phyloP scores from a whole-genome alignment of 2,888 invertebrate species.

The Pachydiplax longipennis region DNA sequence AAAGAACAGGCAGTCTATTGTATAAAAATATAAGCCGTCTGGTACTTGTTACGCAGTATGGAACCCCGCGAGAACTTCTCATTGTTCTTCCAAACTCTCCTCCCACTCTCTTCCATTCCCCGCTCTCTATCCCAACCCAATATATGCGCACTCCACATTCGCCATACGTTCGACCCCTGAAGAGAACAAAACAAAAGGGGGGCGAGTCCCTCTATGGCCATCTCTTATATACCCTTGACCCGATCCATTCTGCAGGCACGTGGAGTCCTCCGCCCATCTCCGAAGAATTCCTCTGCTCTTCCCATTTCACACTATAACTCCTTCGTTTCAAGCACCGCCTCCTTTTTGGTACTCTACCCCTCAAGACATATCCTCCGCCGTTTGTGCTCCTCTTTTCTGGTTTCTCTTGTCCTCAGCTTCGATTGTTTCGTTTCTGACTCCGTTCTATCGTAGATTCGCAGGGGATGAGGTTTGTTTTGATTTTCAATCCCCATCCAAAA shows the following conservation, averaged over 20 bases:
- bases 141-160: not conserved
- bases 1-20: not conserved
- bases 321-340: slow-evolving; percentile 16
- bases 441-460: not conserved
- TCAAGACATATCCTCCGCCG: not conserved
- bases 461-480: not conserved
- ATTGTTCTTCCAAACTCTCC: not conserved
- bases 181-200: not conserved
- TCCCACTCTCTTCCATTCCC: not conserved
- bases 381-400: not conserved
- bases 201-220: not conserved
- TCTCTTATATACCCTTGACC: slow-evolving; percentile 26
- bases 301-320: slow-evolving; percentile 17
- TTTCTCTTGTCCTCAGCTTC: not conserved
- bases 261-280: slow-evolving; percentile 5
- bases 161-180: not conserved
- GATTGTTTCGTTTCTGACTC: not conserved
- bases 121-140: not conserved
- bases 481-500: not conserved
- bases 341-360: not conserved
- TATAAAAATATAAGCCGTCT: not conserved
- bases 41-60: slow-evolving; percentile 20
- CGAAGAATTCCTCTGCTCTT: not conserved
- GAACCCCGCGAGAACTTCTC: not conserved
- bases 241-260: slow-evolving; percentile 22